Conservation (phyloP, 2,888 invertebrate species). For the Prosapia bicincta region DNA sequence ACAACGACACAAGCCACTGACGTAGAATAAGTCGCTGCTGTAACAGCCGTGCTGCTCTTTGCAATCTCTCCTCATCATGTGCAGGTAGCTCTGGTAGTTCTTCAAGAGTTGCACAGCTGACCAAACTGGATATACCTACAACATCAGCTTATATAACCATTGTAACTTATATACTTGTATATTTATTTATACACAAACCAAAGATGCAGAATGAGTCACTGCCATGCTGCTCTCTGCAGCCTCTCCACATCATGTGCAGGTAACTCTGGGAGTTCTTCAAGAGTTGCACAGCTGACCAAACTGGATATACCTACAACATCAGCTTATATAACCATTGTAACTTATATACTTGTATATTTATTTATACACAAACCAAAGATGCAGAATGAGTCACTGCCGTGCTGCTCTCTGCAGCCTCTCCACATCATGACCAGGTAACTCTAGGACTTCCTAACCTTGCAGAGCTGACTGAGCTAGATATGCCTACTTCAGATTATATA, state of each 20-base stretch:
- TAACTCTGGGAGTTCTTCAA: constrained; percentile 75
- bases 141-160: too few species aligned
- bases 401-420: too few species aligned
- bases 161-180: too few species aligned
- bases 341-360: too few species aligned
- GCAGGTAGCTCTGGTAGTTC: constrained; percentile 77
- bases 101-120: constrained; percentile 75
- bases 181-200: constrained; percentile 75
- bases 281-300: constrained; percentile 73
- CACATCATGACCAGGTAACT: too few species aligned
- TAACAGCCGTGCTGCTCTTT: constrained; percentile 73
- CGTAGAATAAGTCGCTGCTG: constrained; percentile 81
- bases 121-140: constrained; percentile 77
- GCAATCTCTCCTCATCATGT: constrained; percentile 77
- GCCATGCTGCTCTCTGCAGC: constrained; percentile 75
- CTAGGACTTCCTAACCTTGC: too few species aligned
- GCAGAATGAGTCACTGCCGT: too few species aligned
- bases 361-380: too few species aligned
- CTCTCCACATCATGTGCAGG: constrained; percentile 81
- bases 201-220: constrained; percentile 78
- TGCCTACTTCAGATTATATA: too few species aligned
- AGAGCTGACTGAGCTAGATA: too few species aligned
- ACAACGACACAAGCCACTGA: constrained; percentile 66
- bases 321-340: too few species aligned
- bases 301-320: constrained; percentile 72